A percentile compares a stretch with the other conserved stretches of the same genome.
phyloP scores from a whole-genome alignment of 2,888 invertebrate genomes.

The Lydus trimaculatus region DNA sequence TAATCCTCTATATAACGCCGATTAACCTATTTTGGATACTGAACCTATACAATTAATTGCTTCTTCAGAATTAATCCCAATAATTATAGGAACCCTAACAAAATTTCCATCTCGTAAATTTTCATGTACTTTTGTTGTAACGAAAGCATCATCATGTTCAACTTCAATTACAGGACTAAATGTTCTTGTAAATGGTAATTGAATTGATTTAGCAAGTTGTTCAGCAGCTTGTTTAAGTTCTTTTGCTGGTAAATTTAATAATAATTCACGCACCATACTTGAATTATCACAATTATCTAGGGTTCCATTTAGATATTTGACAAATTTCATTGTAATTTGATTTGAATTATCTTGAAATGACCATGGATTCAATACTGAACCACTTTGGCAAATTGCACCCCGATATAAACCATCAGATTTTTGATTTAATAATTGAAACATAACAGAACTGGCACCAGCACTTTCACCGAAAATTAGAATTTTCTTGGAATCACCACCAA shows the following conservation, averaged over 20 bases:
- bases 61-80: conserved; percentile 43
- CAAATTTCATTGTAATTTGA: conserved; percentile 27
- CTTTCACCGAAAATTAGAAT: conserved; percentile 37
- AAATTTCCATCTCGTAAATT: conserved; percentile 33
- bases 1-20: too few species aligned
- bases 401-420: conserved; percentile 29
- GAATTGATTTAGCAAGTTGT: background rate
- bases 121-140: conserved; percentile 38
- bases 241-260: conserved; percentile 25
- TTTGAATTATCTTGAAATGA: conserved; percentile 22
- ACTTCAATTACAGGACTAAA: conserved; percentile 16
- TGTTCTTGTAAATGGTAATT: background rate
- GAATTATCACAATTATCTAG: conserved; percentile 21
- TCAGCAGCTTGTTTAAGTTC: conserved; percentile 21
- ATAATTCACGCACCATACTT: conserved; percentile 21
- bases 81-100: conserved; percentile 39
- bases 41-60: conserved; percentile 17
- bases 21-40: too few species aligned
- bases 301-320: conserved; percentile 22
- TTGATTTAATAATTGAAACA: conserved; percentile 30
- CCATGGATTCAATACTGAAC: conserved; percentile 32
- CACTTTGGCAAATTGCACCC: conserved; percentile 35
- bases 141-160: conserved; percentile 32
- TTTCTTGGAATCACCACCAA: conserved; percentile 33
- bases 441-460: conserved; percentile 32